A percentile compares a stretch with the other conserved stretches of the same genome.
Evolutionary conservation across 2,113 vertebrate species (phyloP).

Genomic region (Notarius quadriscutis): DNA sequence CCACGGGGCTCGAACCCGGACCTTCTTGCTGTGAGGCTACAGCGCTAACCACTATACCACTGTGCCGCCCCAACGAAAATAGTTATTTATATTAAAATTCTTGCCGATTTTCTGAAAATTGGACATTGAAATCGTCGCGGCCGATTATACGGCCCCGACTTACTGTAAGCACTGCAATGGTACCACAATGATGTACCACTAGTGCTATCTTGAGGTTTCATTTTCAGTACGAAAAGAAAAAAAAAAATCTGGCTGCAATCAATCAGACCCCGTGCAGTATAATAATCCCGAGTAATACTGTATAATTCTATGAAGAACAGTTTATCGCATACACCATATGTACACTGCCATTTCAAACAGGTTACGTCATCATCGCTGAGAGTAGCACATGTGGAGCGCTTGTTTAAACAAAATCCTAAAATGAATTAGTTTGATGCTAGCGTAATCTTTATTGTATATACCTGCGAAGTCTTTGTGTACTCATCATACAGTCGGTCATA

Average conservation of each 20-base stretch:
- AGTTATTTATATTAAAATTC: too few species aligned
- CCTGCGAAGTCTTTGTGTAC: conserved; percentile 94
- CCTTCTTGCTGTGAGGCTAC: too few species aligned
- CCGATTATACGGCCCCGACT: too few species aligned
- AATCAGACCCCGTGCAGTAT: background rate
- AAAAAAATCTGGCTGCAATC: background rate
- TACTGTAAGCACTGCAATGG: too few species aligned
- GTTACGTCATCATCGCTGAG: background rate
- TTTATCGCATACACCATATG: background rate
- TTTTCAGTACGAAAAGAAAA: background rate
- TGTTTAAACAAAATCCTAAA: background rate
- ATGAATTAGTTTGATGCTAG: background rate
- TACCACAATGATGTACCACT: background rate
- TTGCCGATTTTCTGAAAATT: too few species aligned
- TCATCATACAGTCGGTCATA: conserved; percentile 94
- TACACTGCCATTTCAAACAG: background rate
- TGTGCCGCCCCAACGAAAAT: too few species aligned
- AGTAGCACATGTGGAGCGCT: background rate
- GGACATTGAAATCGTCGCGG: too few species aligned
- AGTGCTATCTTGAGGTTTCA: background rate
- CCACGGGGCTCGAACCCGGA: too few species aligned
- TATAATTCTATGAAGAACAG: background rate
- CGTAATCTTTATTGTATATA: conserved; percentile 53
- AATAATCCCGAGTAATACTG: background rate
- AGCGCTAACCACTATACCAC: too few species aligned